These are phyloP conservation scores for Seriola rivoliana DNA, from an alignment of 2,113 vertebrate genomes.

Conservation along the genomic window DNA sequence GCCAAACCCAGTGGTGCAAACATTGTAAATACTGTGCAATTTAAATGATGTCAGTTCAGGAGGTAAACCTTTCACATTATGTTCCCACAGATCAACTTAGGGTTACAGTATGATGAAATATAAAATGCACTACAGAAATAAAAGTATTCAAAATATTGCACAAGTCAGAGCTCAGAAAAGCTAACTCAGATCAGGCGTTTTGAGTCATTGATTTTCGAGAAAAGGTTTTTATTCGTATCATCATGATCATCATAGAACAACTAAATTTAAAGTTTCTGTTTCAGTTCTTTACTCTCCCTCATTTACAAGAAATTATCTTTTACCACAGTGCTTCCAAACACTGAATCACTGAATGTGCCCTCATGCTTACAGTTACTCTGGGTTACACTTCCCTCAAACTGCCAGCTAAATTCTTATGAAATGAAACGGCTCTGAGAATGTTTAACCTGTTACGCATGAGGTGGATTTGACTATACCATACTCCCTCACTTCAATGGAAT, in stretches of 20 bases:
- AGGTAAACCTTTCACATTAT: not conserved
- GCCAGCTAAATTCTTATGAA: not conserved
- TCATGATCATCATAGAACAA: not conserved
- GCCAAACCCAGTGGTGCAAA: not conserved
- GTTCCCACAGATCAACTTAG: not conserved
- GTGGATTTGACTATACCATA: not conserved
- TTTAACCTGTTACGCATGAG: not conserved
- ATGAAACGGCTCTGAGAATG: not conserved
- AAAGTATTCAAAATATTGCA: too few relatives aligned
- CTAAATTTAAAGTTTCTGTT: not conserved
- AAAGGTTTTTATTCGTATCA: not conserved
- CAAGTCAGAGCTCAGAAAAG: too few relatives aligned
- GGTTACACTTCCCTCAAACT: not conserved
- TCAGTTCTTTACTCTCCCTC: not conserved
- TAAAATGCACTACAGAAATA: not conserved
- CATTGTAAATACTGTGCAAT: not conserved
- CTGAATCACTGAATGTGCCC: too few relatives aligned
- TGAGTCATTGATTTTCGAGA: not conserved
- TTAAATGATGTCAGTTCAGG: not conserved
- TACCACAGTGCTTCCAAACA: not conserved
- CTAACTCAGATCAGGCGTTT: too few relatives aligned
- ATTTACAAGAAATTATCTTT: not conserved
- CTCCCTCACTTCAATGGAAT: not conserved
- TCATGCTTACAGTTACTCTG: not conserved
- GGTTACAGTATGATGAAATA: not conserved